These are phyloP conservation scores for Griposia aprilina DNA, from an alignment of 2,888 invertebrate genomes.

Conservation along the genomic window DNA sequence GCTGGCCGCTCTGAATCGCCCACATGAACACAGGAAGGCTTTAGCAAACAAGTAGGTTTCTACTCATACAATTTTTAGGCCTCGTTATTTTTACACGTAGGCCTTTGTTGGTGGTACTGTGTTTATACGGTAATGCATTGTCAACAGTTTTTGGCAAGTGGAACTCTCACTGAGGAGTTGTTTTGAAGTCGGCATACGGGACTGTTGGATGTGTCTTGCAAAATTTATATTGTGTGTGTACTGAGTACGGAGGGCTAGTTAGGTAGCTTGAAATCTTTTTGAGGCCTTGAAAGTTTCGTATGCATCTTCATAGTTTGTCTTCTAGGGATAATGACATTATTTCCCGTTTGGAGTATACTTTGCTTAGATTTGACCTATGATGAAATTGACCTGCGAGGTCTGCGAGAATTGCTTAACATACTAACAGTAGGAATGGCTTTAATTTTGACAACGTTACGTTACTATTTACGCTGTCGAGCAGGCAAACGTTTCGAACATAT, in stretches of 20 bases:
- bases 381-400: too few relatives aligned
- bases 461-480: too few relatives aligned
- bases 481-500: too few relatives aligned
- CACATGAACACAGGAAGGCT: conserved; percentile 64
- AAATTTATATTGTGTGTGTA: conserved; percentile 22
- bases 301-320: neutral
- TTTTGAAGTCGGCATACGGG: conserved; percentile 26
- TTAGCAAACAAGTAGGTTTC: conserved; percentile 66
- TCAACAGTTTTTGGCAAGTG: conserved; percentile 65
- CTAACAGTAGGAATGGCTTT: too few relatives aligned
- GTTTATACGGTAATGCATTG: conserved; percentile 65
- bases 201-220: conserved; percentile 14
- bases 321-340: neutral
- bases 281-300: neutral
- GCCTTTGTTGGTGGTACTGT: conserved; percentile 54
- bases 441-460: too few relatives aligned
- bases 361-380: neutral
- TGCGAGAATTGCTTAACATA: too few relatives aligned
- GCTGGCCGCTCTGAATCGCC: conserved; percentile 57
- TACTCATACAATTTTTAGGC: conserved; percentile 77
- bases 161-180: conserved; percentile 45
- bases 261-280: neutral
- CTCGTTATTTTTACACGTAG: conserved; percentile 71
- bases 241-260: neutral
- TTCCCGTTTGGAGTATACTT: neutral